Evolutionary conservation across 1,140 invertebrate genomes (phyloP).

Genomic region (Drosophila obscura): DNA sequence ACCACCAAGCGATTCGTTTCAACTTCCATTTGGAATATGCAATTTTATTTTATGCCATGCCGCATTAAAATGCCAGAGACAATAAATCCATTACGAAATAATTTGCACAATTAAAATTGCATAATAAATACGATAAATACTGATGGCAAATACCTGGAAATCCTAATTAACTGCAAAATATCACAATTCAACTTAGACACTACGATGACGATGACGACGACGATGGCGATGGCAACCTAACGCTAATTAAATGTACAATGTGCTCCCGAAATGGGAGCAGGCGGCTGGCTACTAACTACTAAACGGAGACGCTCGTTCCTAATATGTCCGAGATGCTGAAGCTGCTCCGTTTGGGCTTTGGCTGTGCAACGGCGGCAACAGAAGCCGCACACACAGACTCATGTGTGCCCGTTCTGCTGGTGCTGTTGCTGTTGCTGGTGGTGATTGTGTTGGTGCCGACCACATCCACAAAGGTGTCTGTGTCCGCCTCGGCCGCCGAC

Average conservation of each 20-base stretch:
- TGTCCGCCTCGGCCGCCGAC: conserved; percentile 45
- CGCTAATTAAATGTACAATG: conserved; percentile 81
- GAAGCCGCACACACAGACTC: conserved; percentile 13
- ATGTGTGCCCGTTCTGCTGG: conserved; percentile 10
- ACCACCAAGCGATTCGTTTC: conserved; percentile 22
- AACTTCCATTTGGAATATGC: conserved; percentile 24
- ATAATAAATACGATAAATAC: conserved; percentile 82
- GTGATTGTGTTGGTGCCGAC: conserved; percentile 46
- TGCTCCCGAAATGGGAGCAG: conserved; percentile 69
- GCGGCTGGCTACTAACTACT: background rate
- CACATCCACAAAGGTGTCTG: conserved; percentile 70
- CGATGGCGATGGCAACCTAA: conserved; percentile 59
- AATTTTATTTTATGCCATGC: conserved; percentile 65
- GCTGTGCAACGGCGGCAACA: conserved; percentile 20
- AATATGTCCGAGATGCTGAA: conserved; percentile 80
- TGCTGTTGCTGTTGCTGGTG: background rate
- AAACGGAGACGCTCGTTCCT: conserved; percentile 61
- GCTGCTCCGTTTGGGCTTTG: conserved; percentile 72
- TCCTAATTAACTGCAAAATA: conserved; percentile 82
- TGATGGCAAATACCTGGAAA: conserved; percentile 79
- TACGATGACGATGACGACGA: conserved; percentile 49
- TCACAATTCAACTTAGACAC: conserved; percentile 73
- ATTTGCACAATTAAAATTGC: conserved; percentile 80
- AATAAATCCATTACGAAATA: conserved; percentile 81
- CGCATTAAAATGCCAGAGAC: conserved; percentile 74